Base-by-base conservation (phyloP, 2,888 invertebrate genomes). In the Protula sp. region DNA sequence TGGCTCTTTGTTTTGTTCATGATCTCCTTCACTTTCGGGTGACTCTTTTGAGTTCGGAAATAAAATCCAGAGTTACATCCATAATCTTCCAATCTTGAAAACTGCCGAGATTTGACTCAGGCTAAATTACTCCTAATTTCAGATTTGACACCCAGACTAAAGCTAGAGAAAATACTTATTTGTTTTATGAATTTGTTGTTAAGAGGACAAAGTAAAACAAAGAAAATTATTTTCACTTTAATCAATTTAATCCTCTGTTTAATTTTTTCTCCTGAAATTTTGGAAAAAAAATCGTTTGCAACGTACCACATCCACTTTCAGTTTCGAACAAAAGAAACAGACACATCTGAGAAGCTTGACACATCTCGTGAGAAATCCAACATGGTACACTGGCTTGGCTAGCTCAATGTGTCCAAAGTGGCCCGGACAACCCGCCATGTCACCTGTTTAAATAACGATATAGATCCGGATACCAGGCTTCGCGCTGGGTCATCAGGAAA, bases 371-470 rank as follows among this genome's bases (percentile, higher is more conserved):
- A 99, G 86, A 76, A 98, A 99, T 45, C 97, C 98, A 77, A 97
- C 90, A 80, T 99, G 98, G 82, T 93, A 99, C 0, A 99, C 99
- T 26, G 99, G 99, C 81, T 99, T 99, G 0, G 97, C 90, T 68
- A 99, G 84, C 82, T 99, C 97, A 73, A 99, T 91, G 81, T 99
- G 99, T 2, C 97, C 99, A 84, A 99, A 99, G 82, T 99, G 99
- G 1, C 99, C 99, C 2, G 99, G 97, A 80, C 99, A 99, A 81
- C 98, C 97, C 0, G 94, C 92, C 91, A 97, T 93, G 77, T 94
- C 95, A 52, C 98, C 86, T 38, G 38, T n/a, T n/a, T n/a, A n/a
- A n/a, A n/a, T n/a, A n/a, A n/a, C n/a, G n/a, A n/a, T n/a, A n/a
- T n/a, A n/a, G n/a, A n/a, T n/a, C n/a, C n/a, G n/a, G n/a, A n/a